Evolutionary conservation across 2,113 vertebrate species (phyloP).

Genomic region (Aplodontia rufa): DNA sequence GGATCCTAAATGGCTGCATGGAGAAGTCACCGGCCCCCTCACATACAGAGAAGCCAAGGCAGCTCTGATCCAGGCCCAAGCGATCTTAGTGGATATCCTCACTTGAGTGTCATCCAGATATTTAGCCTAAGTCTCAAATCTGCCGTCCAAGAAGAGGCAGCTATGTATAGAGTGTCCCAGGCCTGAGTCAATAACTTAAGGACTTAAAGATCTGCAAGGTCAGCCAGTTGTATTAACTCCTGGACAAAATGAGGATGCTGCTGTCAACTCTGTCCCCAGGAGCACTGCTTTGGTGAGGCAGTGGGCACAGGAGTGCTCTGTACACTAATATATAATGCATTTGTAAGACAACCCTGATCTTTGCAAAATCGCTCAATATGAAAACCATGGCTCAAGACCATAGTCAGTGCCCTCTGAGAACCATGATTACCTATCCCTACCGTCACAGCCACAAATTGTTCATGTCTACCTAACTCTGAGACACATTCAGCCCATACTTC

Average conservation of each 20-base stretch:
- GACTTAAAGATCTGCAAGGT: not conserved
- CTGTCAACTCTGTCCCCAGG: not conserved
- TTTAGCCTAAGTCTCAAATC: not conserved
- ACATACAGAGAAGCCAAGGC: fast-evolving
- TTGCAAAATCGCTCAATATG: not conserved
- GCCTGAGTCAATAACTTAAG: too few relatives aligned
- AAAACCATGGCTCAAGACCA: not conserved
- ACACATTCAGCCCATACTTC: not conserved
- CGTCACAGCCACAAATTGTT: too few relatives aligned
- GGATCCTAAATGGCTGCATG: too few relatives aligned
- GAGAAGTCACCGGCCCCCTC: not conserved
- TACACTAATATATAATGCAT: not conserved
- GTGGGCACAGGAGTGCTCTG: not conserved
- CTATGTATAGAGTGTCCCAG: fast-evolving
- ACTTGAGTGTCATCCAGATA: not conserved
- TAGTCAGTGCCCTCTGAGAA: not conserved
- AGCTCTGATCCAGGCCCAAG: too few relatives aligned
- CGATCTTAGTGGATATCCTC: not conserved
- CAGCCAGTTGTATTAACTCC: not conserved
- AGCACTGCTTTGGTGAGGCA: not conserved
- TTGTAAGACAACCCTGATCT: not conserved
- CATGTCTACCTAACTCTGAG: not conserved
- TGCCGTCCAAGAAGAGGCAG: not conserved
- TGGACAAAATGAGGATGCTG: not conserved
- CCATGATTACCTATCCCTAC: not conserved